Percentiles rank a stretch among this genome's conserved stretches.
Evolutionary conservation across 2,113 vertebrate species (phyloP).

Genomic region (Mormyrus iriodes): DNA sequence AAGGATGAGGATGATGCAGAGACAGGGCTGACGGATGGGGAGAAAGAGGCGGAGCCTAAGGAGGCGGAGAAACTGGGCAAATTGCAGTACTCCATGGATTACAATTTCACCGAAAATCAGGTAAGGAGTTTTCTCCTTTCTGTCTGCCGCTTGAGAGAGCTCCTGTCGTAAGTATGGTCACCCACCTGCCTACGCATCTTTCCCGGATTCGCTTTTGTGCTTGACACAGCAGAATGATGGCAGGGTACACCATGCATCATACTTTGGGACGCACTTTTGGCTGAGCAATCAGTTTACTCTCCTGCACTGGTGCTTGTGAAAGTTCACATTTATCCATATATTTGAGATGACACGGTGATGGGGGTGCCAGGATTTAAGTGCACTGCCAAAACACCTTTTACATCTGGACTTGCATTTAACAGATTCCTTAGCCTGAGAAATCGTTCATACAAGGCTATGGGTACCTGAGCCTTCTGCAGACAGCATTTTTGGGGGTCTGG

Average conservation of each 20-base stretch:
- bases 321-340: background rate
- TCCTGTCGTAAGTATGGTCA: slow-evolving; percentile 51
- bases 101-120: slow-evolving; percentile 90
- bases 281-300: background rate
- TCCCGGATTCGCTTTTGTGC: background rate
- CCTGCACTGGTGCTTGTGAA: background rate
- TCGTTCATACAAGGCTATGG: background rate
- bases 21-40: slow-evolving; percentile 74
- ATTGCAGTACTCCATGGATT: slow-evolving; percentile 89
- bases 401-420: background rate
- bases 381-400: background rate
- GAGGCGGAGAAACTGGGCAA: slow-evolving; percentile 84
- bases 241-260: background rate
- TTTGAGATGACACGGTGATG: background rate
- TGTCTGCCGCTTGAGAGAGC: slow-evolving; percentile 35
- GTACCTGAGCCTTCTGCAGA: background rate
- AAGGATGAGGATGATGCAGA: slow-evolving; percentile 75
- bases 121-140: slow-evolving; percentile 50
- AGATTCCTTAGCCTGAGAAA: background rate
- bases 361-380: background rate
- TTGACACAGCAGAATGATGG: background rate
- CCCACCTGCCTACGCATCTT: background rate
- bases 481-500: background rate
- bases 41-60: slow-evolving; percentile 77
- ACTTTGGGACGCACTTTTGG: background rate